Base-by-base conservation (phyloP, 2,113 vertebrate species). In the Entomyzon cyanotis region DNA sequence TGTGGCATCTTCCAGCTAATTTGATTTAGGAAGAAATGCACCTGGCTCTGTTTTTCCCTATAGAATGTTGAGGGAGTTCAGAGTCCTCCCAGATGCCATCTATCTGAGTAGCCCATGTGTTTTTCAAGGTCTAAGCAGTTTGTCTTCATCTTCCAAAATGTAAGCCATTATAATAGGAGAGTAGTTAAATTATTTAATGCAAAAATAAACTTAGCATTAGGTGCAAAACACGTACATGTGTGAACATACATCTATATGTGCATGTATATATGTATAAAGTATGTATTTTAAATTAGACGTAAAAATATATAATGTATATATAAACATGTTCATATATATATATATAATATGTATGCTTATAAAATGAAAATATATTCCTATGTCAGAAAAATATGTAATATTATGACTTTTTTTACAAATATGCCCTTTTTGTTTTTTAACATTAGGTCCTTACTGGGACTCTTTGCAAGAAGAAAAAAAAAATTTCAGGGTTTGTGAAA, bases 1-100 rank as follows among this genome's bases (percentile, higher is more conserved):
- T 99, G 99, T 99, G 99, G 99, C 99, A 99, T 99, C 99, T 99
- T 98, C 98, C 98, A 97, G 98, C 98, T 99, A 99, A 99, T 99
- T 99, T 98, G 97, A 99, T 99, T 99, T 99, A 98, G 98, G 98
- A 98, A 99, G 99, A 99, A 99, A 99, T 99, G 99, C 99, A 99
- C 99, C 99, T 99, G 99, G 99, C 99, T 99, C 99, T 99, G 99
- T 98, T 99, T 98, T 99, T 99, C 99, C 99, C 99, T 99, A 99
- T 99, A 99, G 99, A 99, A 99, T 98, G 98, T 98, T 96, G 98
- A 97, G 98, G 98, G 97, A 98, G 98, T 86, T 97, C 93, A 58
- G 96, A 97, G 96, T 89, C 97, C 96, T 97, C 97, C 96, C 99
- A 99, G 98, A 99, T 98, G 98, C 98, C 97, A 97, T 98, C 98